Percentiles rank a stretch among this genome's conserved stretches.
Evolutionary conservation across 1,140 invertebrate species (phyloP).

Genomic region (Heliconius eleuchia): DNA sequence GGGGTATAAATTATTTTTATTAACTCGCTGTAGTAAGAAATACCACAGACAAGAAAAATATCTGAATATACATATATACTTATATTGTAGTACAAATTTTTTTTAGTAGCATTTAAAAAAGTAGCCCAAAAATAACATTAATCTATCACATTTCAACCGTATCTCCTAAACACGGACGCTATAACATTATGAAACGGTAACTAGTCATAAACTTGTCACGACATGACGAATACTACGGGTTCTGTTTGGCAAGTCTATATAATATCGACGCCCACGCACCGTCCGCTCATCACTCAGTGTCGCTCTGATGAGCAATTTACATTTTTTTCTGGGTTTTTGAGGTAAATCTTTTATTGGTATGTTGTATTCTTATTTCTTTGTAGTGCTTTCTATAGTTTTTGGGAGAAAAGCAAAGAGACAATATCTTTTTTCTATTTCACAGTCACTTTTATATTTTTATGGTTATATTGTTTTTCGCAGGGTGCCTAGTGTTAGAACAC

Average conservation of each 20-base stretch:
- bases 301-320: not conserved
- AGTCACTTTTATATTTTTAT: no score
- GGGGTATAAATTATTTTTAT: not conserved
- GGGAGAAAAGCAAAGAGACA: no score
- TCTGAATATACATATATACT: not conserved
- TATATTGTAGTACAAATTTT: no score
- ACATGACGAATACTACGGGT: conserved; percentile 38
- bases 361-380: not conserved
- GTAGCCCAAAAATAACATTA: not conserved
- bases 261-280: conserved; percentile 13
- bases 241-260: conserved; percentile 41
- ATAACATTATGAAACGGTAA: conserved; percentile 21
- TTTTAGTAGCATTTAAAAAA: not conserved
- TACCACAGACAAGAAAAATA: not conserved
- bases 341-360: not conserved
- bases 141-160: conserved; percentile 5
- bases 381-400: not conserved
- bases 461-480: no score
- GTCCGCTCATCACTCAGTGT: not conserved
- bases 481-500: no score
- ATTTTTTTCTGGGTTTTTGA: not conserved
- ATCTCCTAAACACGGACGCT: not conserved
- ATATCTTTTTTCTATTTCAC: no score
- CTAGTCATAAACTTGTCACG: conserved; percentile 29
- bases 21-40: not conserved